phyloP scores from a whole-genome alignment of 2,888 invertebrate species.

The Stenodema calcarata region DNA sequence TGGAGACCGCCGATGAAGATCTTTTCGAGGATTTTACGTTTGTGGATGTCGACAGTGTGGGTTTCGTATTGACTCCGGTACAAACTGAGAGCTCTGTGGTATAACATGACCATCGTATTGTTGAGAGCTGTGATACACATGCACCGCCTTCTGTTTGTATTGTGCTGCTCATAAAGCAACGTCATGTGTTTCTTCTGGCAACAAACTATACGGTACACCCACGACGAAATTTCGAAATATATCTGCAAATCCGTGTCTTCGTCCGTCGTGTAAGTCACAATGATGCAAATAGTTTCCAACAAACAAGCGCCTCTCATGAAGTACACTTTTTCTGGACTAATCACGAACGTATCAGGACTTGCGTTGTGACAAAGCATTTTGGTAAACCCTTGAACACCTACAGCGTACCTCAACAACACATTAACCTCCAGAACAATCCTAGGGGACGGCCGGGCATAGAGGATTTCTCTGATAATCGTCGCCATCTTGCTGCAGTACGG shows the following conservation, averaged over 20 bases:
- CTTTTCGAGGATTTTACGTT: background rate
- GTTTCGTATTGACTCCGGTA: slow-evolving; percentile 3
- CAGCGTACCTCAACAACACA: background rate
- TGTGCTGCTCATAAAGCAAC: slow-evolving; percentile 3
- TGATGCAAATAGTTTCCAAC: slow-evolving; percentile 29
- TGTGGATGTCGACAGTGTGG: background rate
- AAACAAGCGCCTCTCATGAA: slow-evolving; percentile 39
- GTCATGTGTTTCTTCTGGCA: slow-evolving; percentile 18
- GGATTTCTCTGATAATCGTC: slow-evolving; percentile 31
- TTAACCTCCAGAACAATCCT: slow-evolving; percentile 32
- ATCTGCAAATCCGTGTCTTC: background rate
- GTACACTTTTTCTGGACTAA: background rate
- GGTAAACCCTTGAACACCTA: slow-evolving; percentile 11
- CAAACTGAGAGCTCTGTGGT: background rate
- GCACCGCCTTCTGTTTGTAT: slow-evolving; percentile 4
- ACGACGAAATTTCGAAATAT: slow-evolving; percentile 18
- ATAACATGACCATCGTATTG: slow-evolving; percentile 41
- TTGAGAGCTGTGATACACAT: slow-evolving; percentile 28
- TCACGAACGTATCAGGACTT: slow-evolving; percentile 20
- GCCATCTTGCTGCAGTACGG: slow-evolving; percentile 25
- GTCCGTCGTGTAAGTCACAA: slow-evolving; percentile 17
- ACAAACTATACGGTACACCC: slow-evolving; percentile 28
- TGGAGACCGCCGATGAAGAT: background rate
- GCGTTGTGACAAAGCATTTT: slow-evolving; percentile 47
- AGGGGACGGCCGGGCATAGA: slow-evolving; percentile 38